These are phyloP conservation scores for Melipona beecheii DNA, from an alignment of 2,888 invertebrate genomes.

Conservation along the genomic window DNA sequence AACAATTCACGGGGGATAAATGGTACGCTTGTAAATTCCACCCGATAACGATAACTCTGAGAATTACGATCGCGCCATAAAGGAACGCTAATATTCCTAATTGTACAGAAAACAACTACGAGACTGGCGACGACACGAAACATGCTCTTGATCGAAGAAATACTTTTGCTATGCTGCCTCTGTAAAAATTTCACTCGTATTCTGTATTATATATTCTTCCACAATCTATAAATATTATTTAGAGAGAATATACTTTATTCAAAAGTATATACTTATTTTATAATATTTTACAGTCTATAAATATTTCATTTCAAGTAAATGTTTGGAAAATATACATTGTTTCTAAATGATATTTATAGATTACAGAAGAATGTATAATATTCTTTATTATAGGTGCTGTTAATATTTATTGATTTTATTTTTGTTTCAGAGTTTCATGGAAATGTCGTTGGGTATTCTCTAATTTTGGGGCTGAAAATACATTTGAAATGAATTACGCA, in stretches of 20 bases:
- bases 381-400: background rate
- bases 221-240: background rate
- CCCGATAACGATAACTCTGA: background rate
- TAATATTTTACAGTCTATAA: too few species aligned
- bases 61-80: background rate
- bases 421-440: background rate
- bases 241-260: background rate
- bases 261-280: background rate
- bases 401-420: background rate
- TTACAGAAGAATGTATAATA: too few species aligned
- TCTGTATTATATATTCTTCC: too few species aligned
- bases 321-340: background rate
- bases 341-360: background rate
- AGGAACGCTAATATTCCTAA: background rate
- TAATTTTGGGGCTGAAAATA: background rate
- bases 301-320: too few species aligned
- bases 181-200: too few species aligned
- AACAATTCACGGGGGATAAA: constrained; percentile 1
- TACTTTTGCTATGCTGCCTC: too few species aligned
- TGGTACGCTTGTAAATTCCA: background rate
- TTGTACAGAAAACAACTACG: background rate
- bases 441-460: background rate
- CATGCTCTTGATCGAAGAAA: background rate
- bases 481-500: background rate
- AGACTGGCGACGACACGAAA: background rate